Base-by-base conservation (phyloP, 2,113 vertebrate species). In the Stomatorhinus ivindoensis region DNA sequence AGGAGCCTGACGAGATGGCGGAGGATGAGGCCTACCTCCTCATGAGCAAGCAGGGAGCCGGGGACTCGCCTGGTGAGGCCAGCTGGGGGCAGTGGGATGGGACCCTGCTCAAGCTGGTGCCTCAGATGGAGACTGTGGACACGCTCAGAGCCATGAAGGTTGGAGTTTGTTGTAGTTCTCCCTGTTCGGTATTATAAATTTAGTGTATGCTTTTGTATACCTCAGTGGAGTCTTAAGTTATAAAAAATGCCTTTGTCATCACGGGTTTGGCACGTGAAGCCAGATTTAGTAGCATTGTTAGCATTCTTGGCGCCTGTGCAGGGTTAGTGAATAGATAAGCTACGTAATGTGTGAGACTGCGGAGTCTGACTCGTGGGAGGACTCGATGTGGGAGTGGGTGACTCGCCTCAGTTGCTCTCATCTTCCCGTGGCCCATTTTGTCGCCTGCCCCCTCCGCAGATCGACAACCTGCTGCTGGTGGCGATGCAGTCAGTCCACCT, bases 401-500 rank as follows among this genome's bases (percentile, higher is more conserved):
- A n/a, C 61, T 11, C n/a, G 24, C 9, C 61, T 27, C 61, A 27
- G 61, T 9, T 11, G 61, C n/a, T n/a, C 24, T 65, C 61, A 65
- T 76, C 21, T 76, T 17, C 35, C 73, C 73, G 1, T 13, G n/a
- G 24, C 27, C 10, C 27, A 11, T n/a, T 35, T n/a, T 35, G 65
- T 73, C 13, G 9, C n/a, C n/a, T 15, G 24, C 65, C n/a, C 13
- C 5, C 65, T 35, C 65, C 11, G 9, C 65, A 99, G 98, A 96
- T 99, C 93, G 97, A 97, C 85, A 97, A 99, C 90, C 93, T 99
- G 86, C 95, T 99, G 7, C 93, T 99, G 50, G 97, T 99, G 15
- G 98, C 99, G 91, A 97, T 97, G 95, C 97, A 99, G 50, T 99
- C 98, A 0, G 96, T 97, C 86, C 97, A 97, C 86, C 96, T 99